Conservation (phyloP, 2,113 vertebrate species). For the Glaucidium brasilianum region DNA sequence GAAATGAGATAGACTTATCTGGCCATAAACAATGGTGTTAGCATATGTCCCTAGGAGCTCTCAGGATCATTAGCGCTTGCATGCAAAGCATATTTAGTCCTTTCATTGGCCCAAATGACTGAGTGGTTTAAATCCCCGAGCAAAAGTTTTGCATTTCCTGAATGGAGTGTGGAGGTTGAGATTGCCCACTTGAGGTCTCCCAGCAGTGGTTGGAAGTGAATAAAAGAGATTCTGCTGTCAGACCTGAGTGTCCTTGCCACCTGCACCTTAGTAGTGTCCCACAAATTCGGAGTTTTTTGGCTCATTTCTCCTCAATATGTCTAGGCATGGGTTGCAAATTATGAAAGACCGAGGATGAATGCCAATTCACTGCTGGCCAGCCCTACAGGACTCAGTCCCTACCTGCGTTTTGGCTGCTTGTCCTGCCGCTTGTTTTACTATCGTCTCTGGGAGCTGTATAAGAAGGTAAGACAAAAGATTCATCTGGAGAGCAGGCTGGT, state of each 20-base stretch:
- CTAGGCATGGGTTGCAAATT: constrained; percentile 92
- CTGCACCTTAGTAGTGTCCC: background rate
- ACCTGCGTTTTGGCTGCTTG: constrained; percentile 93
- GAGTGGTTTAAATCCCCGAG: background rate
- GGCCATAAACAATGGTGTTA: background rate
- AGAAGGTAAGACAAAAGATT: constrained; percentile 80
- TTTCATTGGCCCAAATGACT: background rate
- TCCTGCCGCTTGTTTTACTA: constrained; percentile 93
- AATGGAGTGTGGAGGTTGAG: background rate
- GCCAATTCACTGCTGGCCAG: constrained; percentile 89
- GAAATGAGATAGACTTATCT: background rate
- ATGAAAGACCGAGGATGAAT: constrained; percentile 87
- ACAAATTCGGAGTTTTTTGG: background rate
- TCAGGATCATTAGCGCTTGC: background rate
- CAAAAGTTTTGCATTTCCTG: background rate
- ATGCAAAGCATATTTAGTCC: background rate
- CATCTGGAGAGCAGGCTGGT: background rate
- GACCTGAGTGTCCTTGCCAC: background rate
- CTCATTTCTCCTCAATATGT: background rate
- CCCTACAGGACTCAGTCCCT: constrained; percentile 93
- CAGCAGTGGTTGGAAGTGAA: background rate
- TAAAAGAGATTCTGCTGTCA: background rate
- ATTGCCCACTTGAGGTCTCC: background rate
- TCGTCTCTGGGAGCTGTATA: constrained; percentile 92
- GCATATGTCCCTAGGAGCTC: background rate